Conservation (phyloP, 2,888 invertebrate genomes). For the Synergus gifuensis region DNA sequence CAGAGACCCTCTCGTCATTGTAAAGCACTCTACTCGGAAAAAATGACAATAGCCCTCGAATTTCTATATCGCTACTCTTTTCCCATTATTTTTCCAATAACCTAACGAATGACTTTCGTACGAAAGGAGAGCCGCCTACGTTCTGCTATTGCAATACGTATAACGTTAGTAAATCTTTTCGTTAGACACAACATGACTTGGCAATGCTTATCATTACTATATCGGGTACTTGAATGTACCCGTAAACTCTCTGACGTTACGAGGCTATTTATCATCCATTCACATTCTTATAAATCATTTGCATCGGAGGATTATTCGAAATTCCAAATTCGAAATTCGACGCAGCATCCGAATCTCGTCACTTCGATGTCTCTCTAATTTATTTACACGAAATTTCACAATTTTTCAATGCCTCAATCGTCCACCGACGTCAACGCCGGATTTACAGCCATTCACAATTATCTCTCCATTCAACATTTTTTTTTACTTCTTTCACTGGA, state of each 20-base stretch:
- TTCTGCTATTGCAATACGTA: conserved; percentile 42
- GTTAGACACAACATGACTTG: conserved; percentile 50
- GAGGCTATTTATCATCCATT: conserved; percentile 43
- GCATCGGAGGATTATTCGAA: conserved; percentile 11
- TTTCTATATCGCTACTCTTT: neutral
- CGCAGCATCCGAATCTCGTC: neutral
- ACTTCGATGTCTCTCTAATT: neutral
- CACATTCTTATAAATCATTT: conserved; percentile 41
- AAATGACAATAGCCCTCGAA: neutral
- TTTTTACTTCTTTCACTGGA: neutral
- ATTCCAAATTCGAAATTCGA: conserved; percentile 1
- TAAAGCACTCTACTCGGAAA: conserved; percentile 21
- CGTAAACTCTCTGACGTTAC: conserved; percentile 15
- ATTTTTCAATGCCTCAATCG: conserved; percentile 12
- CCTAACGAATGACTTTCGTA: neutral
- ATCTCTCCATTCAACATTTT: neutral
- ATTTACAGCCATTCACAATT: neutral
- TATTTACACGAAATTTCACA: conserved; percentile 18
- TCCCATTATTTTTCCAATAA: conserved; percentile 5
- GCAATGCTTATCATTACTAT: conserved; percentile 44
- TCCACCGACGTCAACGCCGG: conserved; percentile 34
- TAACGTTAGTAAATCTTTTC: conserved; percentile 46
- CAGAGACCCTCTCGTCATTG: neutral
- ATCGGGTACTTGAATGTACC: conserved; percentile 26
- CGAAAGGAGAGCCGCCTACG: conserved; percentile 39